Evolutionary conservation across 2,113 vertebrate species (phyloP), one percentile per base, ranked within the genome.

Genomic region (Tichodroma muraria): DNA sequence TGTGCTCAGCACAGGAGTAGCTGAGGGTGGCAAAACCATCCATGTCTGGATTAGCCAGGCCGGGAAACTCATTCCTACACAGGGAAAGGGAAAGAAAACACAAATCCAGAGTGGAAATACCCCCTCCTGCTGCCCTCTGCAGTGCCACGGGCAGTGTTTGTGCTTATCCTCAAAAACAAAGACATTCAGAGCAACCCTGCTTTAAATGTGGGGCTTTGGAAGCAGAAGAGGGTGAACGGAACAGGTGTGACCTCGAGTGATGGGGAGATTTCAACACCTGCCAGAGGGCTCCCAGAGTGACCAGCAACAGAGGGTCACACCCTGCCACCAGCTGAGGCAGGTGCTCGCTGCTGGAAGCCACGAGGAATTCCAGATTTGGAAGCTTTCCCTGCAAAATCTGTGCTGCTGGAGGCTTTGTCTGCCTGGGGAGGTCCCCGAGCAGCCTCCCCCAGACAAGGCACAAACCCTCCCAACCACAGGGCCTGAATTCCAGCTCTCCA

Each of bases 171-270:
- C 38, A 25, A 61, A 53, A 61, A 3, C 12, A 49, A 88, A 79
- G 18, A 6, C 18, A 2, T 27, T 40, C 13, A 52, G 30, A 33
- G 9, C 49, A 9, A 13, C 2, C 21, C 66, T 50, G 76, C 59
- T 57, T n/a, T 33, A 22, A 75, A 18, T 8, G 0, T 13, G 18
- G 16, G 19, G 14, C 0, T 40, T 59, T 24, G 66, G 40, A 16
- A 63, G 24, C 49, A 72, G 68, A 33, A 76, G 21, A 8, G 23
- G 25, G 44, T 8, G 56, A 28, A 13, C 2, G 18, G 17, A 52
- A 6, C 6, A 1, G 7, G 13, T 11, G 21, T 19, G 37, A 27
- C 21, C 30, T 57, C 2, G 2, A 2, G 3, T 0, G 8, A 16
- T 1, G 40, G 14, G 18, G 40, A 27, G n/a, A 38, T 17, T 53